Conservation (phyloP, 2,113 vertebrate genomes). For the Etheostoma spectabile region DNA sequence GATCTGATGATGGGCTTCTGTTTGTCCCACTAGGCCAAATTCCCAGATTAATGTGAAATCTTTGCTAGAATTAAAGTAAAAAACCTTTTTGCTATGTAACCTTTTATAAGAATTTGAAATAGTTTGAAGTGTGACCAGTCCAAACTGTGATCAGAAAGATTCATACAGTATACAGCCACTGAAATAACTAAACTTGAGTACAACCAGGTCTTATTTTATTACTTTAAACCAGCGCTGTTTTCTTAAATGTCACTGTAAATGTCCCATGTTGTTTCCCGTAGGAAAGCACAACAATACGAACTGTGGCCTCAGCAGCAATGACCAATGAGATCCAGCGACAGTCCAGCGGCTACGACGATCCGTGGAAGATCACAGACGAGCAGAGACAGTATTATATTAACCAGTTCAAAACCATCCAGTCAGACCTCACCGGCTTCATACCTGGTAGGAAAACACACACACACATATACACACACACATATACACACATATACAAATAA, state of each 20-base stretch:
- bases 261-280: slow-evolving; percentile 14
- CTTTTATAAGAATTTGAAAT: not conserved
- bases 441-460: slow-evolving; percentile 86
- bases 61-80: not conserved
- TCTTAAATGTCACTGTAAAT: not conserved
- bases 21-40: not conserved
- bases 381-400: slow-evolving; percentile 99
- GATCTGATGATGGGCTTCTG: not conserved
- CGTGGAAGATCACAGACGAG: slow-evolving; percentile 99
- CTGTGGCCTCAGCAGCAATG: slow-evolving; percentile 90
- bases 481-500: no score
- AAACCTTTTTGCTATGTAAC: not conserved
- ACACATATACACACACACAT: not conserved
- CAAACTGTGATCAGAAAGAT: not conserved
- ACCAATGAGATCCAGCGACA: slow-evolving; percentile 98
- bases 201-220: not conserved
- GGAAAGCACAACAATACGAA: slow-evolving; percentile 93
- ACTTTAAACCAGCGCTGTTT: not conserved
- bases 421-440: slow-evolving; percentile 98
- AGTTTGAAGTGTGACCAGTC: not conserved
- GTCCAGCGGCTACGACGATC: slow-evolving; percentile 96
- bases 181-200: not conserved
- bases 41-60: not conserved
- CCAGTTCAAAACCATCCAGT: slow-evolving; percentile 99
- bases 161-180: not conserved